Evolutionary conservation across 2,797 vertebrate species (phyloP).

Genomic region (Nasua narica): DNA sequence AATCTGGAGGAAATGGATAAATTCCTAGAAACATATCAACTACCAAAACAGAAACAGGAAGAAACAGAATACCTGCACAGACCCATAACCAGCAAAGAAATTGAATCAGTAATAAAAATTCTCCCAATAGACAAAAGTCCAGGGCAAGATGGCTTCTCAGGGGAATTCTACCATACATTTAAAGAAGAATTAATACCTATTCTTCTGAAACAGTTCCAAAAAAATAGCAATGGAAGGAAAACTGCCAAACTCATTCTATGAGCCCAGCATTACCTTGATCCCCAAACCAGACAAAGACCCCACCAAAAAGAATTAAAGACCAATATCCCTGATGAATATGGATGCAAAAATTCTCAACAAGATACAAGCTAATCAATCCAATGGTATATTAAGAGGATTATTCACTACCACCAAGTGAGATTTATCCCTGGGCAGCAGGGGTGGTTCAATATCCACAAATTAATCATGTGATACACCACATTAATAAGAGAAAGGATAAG

Average conservation of each 20-base stretch:
- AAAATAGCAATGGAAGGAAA: neutral
- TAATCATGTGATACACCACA: neutral
- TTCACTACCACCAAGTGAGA: too few relatives aligned
- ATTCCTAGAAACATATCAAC: neutral
- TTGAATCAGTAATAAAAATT: neutral
- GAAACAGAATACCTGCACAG: neutral
- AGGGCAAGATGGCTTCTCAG: neutral
- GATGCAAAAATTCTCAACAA: too few relatives aligned
- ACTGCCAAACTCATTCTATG: neutral
- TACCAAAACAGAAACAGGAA: neutral
- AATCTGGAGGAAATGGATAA: neutral
- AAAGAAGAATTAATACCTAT: neutral
- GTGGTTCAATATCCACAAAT: too few relatives aligned
- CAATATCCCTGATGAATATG: too few relatives aligned
- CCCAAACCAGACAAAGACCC: too few relatives aligned
- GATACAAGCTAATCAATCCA: too few relatives aligned
- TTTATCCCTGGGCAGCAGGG: too few relatives aligned
- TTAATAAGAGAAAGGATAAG: neutral
- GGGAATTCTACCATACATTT: neutral
- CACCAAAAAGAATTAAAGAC: too few relatives aligned
- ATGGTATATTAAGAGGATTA: too few relatives aligned
- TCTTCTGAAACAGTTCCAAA: neutral
- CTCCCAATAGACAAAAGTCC: neutral
- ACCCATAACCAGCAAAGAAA: neutral
- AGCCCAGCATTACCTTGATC: neutral